Conservation (phyloP, 2,113 vertebrate genomes). For the Phalacrocorax pelagicus region DNA sequence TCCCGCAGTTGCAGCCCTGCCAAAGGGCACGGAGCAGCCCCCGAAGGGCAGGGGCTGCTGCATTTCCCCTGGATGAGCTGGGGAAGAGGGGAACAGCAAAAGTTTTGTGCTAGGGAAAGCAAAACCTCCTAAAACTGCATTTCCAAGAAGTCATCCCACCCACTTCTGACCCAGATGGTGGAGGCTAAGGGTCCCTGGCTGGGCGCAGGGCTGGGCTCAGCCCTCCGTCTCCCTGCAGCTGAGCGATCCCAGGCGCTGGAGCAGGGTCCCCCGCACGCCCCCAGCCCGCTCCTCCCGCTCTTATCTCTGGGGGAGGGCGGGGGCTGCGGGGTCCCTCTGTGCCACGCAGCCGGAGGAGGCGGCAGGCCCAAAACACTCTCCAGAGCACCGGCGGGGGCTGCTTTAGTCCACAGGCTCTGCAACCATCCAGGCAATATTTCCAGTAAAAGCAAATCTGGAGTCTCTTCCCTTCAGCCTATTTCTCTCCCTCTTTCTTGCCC, state of each 20-base stretch:
- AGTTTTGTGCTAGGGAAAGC: no score
- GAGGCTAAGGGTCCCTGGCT: not conserved
- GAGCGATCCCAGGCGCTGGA: not conserved
- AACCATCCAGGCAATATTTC: not conserved
- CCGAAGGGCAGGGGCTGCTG: not conserved
- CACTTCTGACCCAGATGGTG: rapidly evolving
- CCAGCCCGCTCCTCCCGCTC: not conserved
- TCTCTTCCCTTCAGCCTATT: not conserved
- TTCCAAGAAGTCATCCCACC: not conserved
- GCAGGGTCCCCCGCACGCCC: rapidly evolving
- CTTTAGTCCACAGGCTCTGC: not conserved
- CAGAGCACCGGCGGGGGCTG: not conserved
- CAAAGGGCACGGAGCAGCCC: not conserved
- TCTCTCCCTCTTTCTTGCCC: not conserved
- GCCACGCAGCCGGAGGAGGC: rapidly evolving
- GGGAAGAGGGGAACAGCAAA: not conserved
- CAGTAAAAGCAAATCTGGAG: not conserved
- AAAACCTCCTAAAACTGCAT: not conserved
- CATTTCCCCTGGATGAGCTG: rapidly evolving
- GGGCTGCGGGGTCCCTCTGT: not conserved
- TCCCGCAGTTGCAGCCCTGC: not conserved
- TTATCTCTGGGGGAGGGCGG: not conserved
- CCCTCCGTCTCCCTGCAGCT: not conserved
- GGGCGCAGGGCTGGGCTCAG: not conserved
- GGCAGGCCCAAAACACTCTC: not conserved